Evolutionary conservation across 2,888 invertebrate genomes (phyloP).

Genomic region (Chaetogeoica ovagalla): DNA sequence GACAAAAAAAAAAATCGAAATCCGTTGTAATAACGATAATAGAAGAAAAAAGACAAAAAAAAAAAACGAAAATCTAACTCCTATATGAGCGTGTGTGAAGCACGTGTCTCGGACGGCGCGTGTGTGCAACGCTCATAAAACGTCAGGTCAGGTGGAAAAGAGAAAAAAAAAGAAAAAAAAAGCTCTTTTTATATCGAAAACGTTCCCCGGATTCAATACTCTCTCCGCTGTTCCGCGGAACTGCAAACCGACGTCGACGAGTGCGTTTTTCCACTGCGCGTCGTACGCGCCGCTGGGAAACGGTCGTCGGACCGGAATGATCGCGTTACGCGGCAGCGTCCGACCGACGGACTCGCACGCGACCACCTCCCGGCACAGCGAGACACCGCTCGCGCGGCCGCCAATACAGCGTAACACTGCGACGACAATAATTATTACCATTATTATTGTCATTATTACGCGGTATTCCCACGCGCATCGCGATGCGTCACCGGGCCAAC

Average conservation of each 20-base stretch:
- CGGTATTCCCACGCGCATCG: conserved; percentile 36
- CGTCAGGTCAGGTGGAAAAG: conserved; percentile 50
- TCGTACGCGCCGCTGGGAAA: neutral
- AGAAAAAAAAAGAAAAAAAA: conserved; percentile 5
- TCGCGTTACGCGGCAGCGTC: conserved; percentile 28
- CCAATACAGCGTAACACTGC: too few relatives aligned
- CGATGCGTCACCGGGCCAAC: conserved; percentile 29
- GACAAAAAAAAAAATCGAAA: neutral
- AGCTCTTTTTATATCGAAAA: too few relatives aligned
- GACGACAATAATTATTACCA: too few relatives aligned
- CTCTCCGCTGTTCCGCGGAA: neutral
- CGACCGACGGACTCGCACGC: conserved; percentile 12
- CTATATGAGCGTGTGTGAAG: neutral
- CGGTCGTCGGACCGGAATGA: conserved; percentile 45
- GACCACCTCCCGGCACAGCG: conserved; percentile 17
- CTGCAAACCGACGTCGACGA: too few relatives aligned
- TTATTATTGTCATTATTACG: neutral
- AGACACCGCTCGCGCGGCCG: conserved; percentile 29
- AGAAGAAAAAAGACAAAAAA: neutral
- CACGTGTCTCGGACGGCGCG: conserved; percentile 7
- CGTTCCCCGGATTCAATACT: too few relatives aligned
- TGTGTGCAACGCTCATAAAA: neutral
- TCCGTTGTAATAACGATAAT: neutral
- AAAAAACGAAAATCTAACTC: neutral
- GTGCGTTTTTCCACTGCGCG: neutral